phyloP scores from a whole-genome alignment of 1,140 invertebrate species.

The Mamestra configurata region DNA sequence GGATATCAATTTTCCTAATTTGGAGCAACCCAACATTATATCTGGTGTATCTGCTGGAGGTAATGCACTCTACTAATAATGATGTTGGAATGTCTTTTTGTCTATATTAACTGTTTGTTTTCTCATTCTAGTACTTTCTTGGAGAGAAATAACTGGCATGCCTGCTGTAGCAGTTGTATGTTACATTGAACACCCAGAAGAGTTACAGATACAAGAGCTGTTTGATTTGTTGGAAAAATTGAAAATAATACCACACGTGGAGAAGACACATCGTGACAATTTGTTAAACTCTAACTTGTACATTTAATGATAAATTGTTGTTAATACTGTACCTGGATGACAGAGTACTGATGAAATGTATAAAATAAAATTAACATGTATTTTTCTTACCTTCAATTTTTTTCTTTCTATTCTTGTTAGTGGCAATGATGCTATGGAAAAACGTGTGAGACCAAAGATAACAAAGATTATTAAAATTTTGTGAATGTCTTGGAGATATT shows the following conservation, averaged over 20 bases:
- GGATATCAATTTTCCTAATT: slow-evolving; percentile 63
- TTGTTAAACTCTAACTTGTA: slow-evolving; percentile 79
- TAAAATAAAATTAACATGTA: too few relatives aligned
- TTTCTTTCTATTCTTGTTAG: too few relatives aligned
- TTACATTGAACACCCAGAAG: slow-evolving; percentile 73
- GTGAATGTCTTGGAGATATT: too few relatives aligned
- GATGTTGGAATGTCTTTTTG: neutral
- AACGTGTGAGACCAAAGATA: too few relatives aligned
- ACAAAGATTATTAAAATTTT: too few relatives aligned
- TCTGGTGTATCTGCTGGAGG: slow-evolving; percentile 80
- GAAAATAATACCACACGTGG: slow-evolving; percentile 60
- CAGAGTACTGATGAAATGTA: neutral
- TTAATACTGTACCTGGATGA: neutral
- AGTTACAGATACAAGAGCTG: slow-evolving; percentile 69
- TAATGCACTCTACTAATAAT: slow-evolving; percentile 54
- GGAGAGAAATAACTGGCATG: slow-evolving; percentile 71
- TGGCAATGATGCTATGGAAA: too few relatives aligned
- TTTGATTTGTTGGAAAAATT: slow-evolving; percentile 70
- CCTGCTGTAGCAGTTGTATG: slow-evolving; percentile 70
- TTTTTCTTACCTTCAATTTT: too few relatives aligned
- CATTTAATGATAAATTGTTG: slow-evolving; percentile 62
- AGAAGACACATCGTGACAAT: slow-evolving; percentile 55
- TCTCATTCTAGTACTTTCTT: slow-evolving; percentile 69
- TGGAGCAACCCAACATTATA: slow-evolving; percentile 83
- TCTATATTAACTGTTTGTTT: slow-evolving; percentile 12